These are phyloP conservation scores for Gibbula magus DNA, from an alignment of 2,888 invertebrate genomes.

Conservation along the genomic window DNA sequence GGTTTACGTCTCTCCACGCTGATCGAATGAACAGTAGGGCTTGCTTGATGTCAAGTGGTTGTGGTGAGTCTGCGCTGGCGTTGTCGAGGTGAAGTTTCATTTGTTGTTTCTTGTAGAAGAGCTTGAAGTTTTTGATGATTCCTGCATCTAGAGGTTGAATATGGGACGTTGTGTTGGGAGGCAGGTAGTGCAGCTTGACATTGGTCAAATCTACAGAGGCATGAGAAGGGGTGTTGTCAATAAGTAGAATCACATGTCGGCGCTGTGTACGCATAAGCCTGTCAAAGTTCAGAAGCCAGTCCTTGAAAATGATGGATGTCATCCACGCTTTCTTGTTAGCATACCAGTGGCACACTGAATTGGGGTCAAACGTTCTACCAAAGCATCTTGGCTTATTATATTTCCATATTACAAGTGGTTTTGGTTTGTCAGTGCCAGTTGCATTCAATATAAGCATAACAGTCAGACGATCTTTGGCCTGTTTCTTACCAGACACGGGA, in stretches of 20 bases:
- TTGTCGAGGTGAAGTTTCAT: background rate
- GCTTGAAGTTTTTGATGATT: background rate
- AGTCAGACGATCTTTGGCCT: background rate
- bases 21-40: background rate
- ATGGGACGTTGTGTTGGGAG: background rate
- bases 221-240: background rate
- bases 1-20: background rate
- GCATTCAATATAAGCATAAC: background rate
- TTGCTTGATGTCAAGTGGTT: background rate
- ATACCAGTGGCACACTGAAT: no score
- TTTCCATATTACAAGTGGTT: background rate
- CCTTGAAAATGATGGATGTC: no score
- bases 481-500: no score
- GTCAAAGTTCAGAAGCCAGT: no score
- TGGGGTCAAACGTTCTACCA: no score
- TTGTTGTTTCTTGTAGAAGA: background rate
- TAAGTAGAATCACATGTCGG: background rate
- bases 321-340: no score
- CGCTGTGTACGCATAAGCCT: background rate
- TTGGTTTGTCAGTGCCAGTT: background rate
- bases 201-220: background rate
- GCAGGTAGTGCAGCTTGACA: background rate
- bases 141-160: background rate
- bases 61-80: background rate
- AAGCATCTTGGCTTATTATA: no score